Evolutionary conservation across 2,113 vertebrate species (phyloP).

Genomic region (Plecturocebus donacophilus): DNA sequence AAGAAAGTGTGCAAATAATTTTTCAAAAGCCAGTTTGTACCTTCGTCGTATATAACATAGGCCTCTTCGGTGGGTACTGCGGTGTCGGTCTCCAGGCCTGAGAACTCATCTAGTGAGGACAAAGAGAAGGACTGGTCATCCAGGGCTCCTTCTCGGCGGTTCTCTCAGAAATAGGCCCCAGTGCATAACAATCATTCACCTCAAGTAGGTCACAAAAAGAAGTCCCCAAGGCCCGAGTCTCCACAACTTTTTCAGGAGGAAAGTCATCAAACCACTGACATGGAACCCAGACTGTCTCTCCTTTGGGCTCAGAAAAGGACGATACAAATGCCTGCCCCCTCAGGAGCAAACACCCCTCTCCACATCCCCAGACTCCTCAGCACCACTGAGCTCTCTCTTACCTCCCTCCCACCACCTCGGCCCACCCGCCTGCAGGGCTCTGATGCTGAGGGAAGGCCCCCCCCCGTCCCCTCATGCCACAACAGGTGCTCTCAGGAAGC

Average conservation of each 20-base stretch:
- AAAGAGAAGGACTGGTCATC: constrained; percentile 53
- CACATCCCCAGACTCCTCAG: background rate
- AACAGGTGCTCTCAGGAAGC: background rate
- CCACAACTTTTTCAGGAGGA: background rate
- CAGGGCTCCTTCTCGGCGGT: accelerated
- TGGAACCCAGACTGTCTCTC: background rate
- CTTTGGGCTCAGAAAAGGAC: background rate
- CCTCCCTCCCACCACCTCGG: background rate
- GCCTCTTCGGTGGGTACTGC: constrained; percentile 83
- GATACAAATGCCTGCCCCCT: accelerated
- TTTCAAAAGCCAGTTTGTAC: constrained; percentile 81
- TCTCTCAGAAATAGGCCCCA: accelerated
- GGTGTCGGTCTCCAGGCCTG: constrained; percentile 88
- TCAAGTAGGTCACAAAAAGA: accelerated
- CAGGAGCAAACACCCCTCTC: background rate
- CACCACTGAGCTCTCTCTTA: background rate
- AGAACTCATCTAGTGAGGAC: constrained; percentile 88
- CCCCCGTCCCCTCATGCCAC: accelerated
- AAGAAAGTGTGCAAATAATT: no score
- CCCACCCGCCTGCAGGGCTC: background rate
- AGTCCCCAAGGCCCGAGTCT: accelerated
- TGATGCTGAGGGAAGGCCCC: background rate
- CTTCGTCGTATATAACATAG: constrained; percentile 88
- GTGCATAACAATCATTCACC: accelerated
- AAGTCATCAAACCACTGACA: background rate